Conservation (phyloP, 2,113 vertebrate genomes). For the Thalassoma bifasciatum region DNA sequence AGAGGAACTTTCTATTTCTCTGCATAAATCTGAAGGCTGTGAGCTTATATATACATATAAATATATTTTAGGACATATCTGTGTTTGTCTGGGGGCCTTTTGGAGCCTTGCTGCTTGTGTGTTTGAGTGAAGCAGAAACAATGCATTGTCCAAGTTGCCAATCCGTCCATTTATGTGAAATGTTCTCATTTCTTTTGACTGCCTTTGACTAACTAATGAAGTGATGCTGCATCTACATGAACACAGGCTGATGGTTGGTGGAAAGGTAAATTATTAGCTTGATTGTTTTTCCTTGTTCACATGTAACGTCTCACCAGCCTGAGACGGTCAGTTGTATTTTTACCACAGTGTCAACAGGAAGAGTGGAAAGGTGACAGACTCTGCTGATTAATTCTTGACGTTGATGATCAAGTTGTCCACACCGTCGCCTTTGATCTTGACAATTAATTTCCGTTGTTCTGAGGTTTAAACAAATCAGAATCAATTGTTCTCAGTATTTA, state of each 20-base stretch:
- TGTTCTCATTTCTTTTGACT: background rate
- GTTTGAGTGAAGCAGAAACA: background rate
- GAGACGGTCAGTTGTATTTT: too few species aligned
- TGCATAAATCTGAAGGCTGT: background rate
- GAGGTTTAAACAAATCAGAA: too few species aligned
- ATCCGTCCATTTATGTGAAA: background rate
- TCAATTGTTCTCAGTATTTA: too few species aligned
- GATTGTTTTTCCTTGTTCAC: too few species aligned
- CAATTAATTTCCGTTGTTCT: too few species aligned
- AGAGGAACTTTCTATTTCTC: background rate
- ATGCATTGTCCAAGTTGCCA: conserved; percentile 2
- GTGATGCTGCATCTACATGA: background rate
- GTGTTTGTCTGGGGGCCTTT: conserved; percentile 3
- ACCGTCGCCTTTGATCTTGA: too few species aligned
- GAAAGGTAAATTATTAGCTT: too few species aligned
- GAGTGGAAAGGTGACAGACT: too few species aligned
- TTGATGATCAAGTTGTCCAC: too few species aligned
- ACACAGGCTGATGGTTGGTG: background rate
- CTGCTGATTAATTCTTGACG: too few species aligned
- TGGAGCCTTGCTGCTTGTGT: conserved; percentile 36
- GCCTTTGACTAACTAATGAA: background rate
- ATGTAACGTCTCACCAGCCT: too few species aligned
- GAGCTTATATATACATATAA: background rate
- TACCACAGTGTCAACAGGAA: too few species aligned
- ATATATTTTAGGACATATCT: background rate